Base-by-base conservation (phyloP, 2,888 invertebrate species). In the Zaprionus obscuricornis region DNA sequence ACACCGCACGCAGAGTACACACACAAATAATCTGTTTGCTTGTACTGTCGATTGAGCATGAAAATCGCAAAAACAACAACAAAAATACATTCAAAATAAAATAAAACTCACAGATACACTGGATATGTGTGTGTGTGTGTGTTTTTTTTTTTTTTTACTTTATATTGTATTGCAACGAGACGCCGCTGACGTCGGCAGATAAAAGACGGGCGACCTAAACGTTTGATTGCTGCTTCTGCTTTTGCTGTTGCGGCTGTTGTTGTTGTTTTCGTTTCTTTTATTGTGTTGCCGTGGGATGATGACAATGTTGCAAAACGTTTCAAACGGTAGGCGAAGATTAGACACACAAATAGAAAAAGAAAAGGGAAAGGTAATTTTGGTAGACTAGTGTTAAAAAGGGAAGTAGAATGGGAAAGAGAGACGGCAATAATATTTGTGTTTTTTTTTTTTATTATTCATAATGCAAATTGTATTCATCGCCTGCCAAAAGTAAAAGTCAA, bases 151-250 rank as follows among this genome's bases (percentile, higher is more conserved):
- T 6, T 4, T 4, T 6, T 4, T 7, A 7, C 22, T 6, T 6
- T 6, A 22, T 6, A 22, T 7, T 4, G 22, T 22, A 7, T 8
- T 54, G 62, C 56, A 63, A 17, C 58, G 74, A 70, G 66, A 71
- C 67, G 62, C 37, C 72, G 72, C 71, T 74, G 71, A 72, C 71
- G 71, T 74, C 66, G 71, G 70, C 66, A 72, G 70, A 71, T 74
- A 69, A 65, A 59, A 68, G 59, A 66, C 54, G 27, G n/a, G 52
- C 56, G 52, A 63, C 56, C 55, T 34, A 43, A 67, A 46, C 46
- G 40, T 42, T 10, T 42, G 36, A 16, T 40, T 49, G 43, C 22
- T 50, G 13, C 14, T 33, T 49, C 13, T 47, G 14, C 17, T 62
- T n/a, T n/a, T n/a, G n/a, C n/a, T n/a, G n/a, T n/a, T n/a, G n/a